Conservation (phyloP, 1,140 invertebrate species). For the Nasonia vitripennis region DNA sequence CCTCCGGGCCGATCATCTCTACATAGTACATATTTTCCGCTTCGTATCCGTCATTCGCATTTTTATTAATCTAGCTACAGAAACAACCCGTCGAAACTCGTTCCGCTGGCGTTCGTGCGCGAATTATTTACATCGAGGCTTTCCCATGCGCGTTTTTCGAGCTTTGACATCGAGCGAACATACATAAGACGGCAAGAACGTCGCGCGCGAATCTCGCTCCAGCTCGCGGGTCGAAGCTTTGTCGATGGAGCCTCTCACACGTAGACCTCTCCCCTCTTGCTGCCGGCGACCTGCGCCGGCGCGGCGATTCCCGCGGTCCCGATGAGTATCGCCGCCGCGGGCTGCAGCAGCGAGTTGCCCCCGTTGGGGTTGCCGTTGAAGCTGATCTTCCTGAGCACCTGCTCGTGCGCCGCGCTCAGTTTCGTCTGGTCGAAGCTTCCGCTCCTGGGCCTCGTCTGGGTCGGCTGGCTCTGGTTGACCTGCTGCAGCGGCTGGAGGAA, state of each 20-base stretch:
- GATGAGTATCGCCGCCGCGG: conserved; percentile 38
- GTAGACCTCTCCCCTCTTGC: conserved; percentile 75
- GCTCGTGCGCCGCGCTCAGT: conserved; percentile 45
- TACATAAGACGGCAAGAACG: background rate
- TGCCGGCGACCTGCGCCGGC: conserved; percentile 50
- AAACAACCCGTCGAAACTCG: background rate
- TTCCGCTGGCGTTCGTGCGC: background rate
- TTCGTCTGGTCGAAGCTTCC: conserved; percentile 57
- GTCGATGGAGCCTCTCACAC: conserved; percentile 62
- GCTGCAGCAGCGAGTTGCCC: conserved; percentile 43
- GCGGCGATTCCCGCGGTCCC: conserved; percentile 18
- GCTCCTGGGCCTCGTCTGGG: conserved; percentile 51
- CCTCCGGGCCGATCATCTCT: conserved; percentile 13
- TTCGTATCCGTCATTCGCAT: no score
- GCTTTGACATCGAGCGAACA: background rate
- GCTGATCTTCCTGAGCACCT: conserved; percentile 63
- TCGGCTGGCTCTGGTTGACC: background rate
- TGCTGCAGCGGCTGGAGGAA: conserved; percentile 47
- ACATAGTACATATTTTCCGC: background rate
- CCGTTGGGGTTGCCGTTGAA: conserved; percentile 58
- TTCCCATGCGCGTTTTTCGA: background rate
- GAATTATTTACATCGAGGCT: background rate
- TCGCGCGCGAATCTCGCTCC: background rate
- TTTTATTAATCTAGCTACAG: background rate
- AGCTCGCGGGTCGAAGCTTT: no score